Evolutionary conservation across 2,888 invertebrate genomes (phyloP), one percentile per base, ranked within the genome.

Genomic region (Prenolepis imparis): DNA sequence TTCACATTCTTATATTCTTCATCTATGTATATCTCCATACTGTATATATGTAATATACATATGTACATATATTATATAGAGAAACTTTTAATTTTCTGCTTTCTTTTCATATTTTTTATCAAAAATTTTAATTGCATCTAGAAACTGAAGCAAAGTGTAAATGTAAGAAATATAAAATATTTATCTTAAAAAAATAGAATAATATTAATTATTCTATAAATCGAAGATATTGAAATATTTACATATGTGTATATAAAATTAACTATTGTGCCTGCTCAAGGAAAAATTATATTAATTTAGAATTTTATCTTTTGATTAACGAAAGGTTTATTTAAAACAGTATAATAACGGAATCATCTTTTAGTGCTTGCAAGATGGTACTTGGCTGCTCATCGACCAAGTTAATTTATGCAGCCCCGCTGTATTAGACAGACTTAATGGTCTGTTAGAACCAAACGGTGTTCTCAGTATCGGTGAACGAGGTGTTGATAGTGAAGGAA

Each of bases 401-500:
- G 99, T 98, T 1, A 99, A 99, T 95, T 96, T 99, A 78, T 99
- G 99, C 94, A 98, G 99, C 89, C 97, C 99, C 0, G 99, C 99
- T 11, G 99, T 99, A 12, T 95, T 99, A 90, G 99, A 99, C 95
- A 97, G 99, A 88, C 95, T 99, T 21, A 99, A 99, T 95, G 98
- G 98, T 0, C 96, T 99, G 11, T 96, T 99, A 91, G 99, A 99
- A 95, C 98, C 98, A 0, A 97, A 97, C 89, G 99, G 99, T 0
- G 97, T 97, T 1, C 95, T 99, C 6, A 97, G 97, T 78, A 96
- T 99, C 83, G 98, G 98, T 2, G 99, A 99, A 95, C 96, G 99
- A 91, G 99, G 99, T 4, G 97, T 98, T 39, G 96, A 96, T 84
- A 95, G 96, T 12, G 96, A 97, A 77, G 97, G 97, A 67, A 96